Evolutionary conservation across 2,113 vertebrate genomes (phyloP), one percentile per base, ranked within the genome.

Genomic region (Illadopsis cleaveri): DNA sequence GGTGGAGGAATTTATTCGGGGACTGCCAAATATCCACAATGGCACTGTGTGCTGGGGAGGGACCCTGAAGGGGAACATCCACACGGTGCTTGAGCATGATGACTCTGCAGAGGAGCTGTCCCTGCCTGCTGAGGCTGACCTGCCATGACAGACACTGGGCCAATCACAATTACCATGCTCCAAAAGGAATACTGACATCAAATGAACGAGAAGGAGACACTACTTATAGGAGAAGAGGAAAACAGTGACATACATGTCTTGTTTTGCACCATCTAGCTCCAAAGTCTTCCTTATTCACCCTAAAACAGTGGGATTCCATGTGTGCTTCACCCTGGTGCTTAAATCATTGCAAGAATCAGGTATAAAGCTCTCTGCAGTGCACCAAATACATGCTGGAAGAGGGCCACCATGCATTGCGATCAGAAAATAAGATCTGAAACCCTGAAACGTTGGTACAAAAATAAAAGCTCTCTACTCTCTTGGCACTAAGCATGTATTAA

Each of bases 1-100:
- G 66, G 37, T 48, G n/a, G 80, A 61, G 44, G 25, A 75, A 24
- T 3, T 2, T 33, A 12, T 48, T 66, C 7, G 42, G 35, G 38
- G 19, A 33, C 31, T 66, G 37, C 66, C 28, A 16, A 58, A 76
- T 30, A 61, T 76, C 53, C 51, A 7, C 16, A 3, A 19, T 50
- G 84, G 37, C 51, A 37, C 6, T 0, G 0, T 6, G 12, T 58
- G 42, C 57, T 62, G n/a, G n/a, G 38, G 38, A 50, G 48, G 28
- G 20, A 47, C n/a, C 47, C 30, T 3, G 3, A 78, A 79, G 10
- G 9, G n/a, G n/a, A 53, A 33, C 0, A 0, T n/a, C 37, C 3
- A 0, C 20, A 6, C 0, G 10, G 44, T 85, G 35, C 42, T 33
- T 48, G 35, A 68, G 44, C 0, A 0, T 25, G 37, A 17, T 23